Evolutionary conservation across 2,113 vertebrate species (phyloP).

Genomic region (Barnardius zonarius): DNA sequence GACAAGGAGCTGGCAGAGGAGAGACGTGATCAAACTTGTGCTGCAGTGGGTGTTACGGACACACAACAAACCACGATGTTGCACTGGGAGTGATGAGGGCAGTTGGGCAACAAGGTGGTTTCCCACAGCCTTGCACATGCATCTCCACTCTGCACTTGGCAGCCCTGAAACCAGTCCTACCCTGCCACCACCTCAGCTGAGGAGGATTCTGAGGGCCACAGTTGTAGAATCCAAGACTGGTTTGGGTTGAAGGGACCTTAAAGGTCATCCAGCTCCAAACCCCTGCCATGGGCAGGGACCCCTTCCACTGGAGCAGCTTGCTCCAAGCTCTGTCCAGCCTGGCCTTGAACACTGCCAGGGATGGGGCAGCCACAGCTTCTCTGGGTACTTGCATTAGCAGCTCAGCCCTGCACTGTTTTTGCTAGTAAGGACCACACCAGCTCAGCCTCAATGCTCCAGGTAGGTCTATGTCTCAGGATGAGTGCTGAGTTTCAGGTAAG

Average conservation of each 20-base stretch:
- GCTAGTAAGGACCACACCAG: not conserved
- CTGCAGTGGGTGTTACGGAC: not conserved
- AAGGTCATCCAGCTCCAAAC: not conserved
- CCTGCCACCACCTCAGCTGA: not conserved
- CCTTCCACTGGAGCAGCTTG: not conserved
- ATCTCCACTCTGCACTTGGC: not conserved
- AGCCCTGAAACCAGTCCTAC: not conserved
- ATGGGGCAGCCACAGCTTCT: not conserved
- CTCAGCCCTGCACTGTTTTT: not conserved
- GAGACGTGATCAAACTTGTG: not conserved
- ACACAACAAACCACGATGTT: not conserved
- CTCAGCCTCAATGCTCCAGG: not conserved
- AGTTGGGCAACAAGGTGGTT: not conserved
- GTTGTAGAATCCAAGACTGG: not conserved
- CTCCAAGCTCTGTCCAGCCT: not conserved
- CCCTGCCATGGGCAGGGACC: not conserved
- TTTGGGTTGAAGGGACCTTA: not conserved
- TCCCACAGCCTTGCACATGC: not conserved
- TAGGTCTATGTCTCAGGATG: not conserved
- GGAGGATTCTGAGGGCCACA: not conserved
- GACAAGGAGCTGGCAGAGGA: slow-evolving; percentile 84
- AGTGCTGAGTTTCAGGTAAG: not conserved
- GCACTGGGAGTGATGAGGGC: not conserved
- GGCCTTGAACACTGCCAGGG: not conserved
- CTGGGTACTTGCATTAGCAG: not conserved